These are phyloP conservation scores for Spodoptera littoralis DNA, from an alignment of 2,888 invertebrate species.

Conservation along the genomic window DNA sequence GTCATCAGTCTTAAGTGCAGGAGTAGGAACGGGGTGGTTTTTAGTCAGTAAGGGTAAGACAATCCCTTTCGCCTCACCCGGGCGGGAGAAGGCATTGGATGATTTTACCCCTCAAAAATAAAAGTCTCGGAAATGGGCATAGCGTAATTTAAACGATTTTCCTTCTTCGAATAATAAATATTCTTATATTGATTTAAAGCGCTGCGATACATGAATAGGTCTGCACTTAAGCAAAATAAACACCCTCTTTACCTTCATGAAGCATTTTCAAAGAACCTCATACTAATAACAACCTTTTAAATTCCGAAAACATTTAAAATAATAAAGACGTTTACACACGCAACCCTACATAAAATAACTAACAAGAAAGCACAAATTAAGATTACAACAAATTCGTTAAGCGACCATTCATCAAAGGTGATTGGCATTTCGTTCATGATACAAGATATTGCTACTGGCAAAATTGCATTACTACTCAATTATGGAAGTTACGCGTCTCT, in stretches of 20 bases:
- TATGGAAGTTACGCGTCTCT: conserved; percentile 70
- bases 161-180: not conserved
- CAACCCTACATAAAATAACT: conserved; percentile 59
- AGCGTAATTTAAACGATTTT: no score
- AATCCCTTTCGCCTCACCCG: no score
- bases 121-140: no score
- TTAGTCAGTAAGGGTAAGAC: no score
- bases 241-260: not conserved
- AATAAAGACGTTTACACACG: conserved; percentile 31
- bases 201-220: no score
- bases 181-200: no score
- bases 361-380: conserved; percentile 76
- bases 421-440: conserved; percentile 73
- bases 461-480: conserved; percentile 77
- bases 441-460: conserved; percentile 72
- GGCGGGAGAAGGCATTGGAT: no score
- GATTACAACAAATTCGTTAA: conserved; percentile 81
- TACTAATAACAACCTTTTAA: not conserved
- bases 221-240: no score
- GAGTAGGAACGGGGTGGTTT: no score
- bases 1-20: no score
- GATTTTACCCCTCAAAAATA: no score
- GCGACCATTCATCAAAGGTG: conserved; percentile 77
- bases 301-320: conserved; percentile 44
- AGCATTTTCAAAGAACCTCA: conserved; percentile 20